Evolutionary conservation across 2,797 vertebrate species (phyloP), one percentile per base, ranked within the genome.

Genomic region (Catostomus latipinnis): DNA sequence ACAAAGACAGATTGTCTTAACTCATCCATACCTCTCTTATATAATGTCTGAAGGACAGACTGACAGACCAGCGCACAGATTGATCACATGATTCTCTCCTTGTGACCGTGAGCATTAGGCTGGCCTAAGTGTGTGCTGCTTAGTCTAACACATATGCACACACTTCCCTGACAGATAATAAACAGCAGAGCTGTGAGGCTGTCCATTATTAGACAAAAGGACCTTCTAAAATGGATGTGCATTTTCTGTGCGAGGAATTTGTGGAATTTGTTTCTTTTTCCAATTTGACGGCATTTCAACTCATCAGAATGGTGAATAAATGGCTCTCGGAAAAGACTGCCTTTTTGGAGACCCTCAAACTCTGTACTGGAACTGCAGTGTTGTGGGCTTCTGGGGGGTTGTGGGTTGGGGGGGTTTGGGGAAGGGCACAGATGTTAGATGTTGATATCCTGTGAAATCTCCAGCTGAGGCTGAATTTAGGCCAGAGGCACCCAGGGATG

Each of bases 301-400:
- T 71, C 56, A 85, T 88, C 45, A 75, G 72, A 74, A 84, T 80
- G 72, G 72, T 52, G 53, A 45, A 65, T 66, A 71, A 56, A 48
- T 14, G 12, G 10, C 71, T 78, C 68, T 70, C 18, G 1, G 69
- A 62, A 58, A 63, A 61, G 76, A 76, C 82, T 60, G 79, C 75
- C 80, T 70, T 34, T 22, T 82, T 87, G 82, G 84, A 81, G 66
- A 58, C 81, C 75, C 56, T 74, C 76, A 80, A 90, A 88, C 88
- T 85, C 34, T 34, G 34, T 34, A 4, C 81, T 81, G 81, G 86
- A 81, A 88, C 79, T 80, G 81, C 88, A 79, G 77, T 86, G 73
- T 34, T n/a, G 8, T 14, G 78, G 73, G 12, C 74, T 83, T 54
- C 69, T 49, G 76, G 22, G 76, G 70, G 62, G 34, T 34, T 67